Conservation (phyloP, 2,113 vertebrate species). For the Pelusios castaneus region DNA sequence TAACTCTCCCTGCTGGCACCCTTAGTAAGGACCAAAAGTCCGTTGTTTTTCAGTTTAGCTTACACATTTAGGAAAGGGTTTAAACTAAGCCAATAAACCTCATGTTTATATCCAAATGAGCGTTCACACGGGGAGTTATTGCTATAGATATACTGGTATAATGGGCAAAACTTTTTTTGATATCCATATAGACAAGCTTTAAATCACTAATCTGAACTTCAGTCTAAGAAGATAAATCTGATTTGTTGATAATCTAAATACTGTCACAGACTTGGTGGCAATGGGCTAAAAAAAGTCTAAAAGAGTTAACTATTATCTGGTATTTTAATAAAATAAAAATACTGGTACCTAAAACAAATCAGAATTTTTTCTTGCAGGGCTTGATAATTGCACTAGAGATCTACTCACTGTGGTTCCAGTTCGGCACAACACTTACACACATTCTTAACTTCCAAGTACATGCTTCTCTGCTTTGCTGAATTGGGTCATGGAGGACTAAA, state of each 20-base stretch:
- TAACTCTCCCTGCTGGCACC: not conserved
- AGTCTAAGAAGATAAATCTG: not conserved
- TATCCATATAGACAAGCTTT: constrained; percentile 1
- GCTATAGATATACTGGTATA: constrained; percentile 13
- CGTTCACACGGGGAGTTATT: not conserved
- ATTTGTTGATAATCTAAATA: not conserved
- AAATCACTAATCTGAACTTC: constrained; percentile 63
- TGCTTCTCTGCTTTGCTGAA: not conserved
- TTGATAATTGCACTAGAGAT: not conserved
- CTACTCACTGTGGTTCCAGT: not conserved
- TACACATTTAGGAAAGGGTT: not conserved
- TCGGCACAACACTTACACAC: not conserved
- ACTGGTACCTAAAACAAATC: not conserved
- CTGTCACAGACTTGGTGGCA: not conserved
- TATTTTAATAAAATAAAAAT: not conserved
- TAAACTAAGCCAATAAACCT: not conserved
- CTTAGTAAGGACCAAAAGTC: not conserved
- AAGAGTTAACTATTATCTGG: not conserved
- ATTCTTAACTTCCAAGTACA: too few relatives aligned
- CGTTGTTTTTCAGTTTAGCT: not conserved
- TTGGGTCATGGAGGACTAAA: not conserved
- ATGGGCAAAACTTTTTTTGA: not conserved
- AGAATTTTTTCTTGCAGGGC: not conserved
- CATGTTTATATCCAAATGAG: not conserved
- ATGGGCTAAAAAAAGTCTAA: not conserved